Evolutionary conservation across 2,113 vertebrate species (phyloP).

Genomic region (Catharus fuscescens): DNA sequence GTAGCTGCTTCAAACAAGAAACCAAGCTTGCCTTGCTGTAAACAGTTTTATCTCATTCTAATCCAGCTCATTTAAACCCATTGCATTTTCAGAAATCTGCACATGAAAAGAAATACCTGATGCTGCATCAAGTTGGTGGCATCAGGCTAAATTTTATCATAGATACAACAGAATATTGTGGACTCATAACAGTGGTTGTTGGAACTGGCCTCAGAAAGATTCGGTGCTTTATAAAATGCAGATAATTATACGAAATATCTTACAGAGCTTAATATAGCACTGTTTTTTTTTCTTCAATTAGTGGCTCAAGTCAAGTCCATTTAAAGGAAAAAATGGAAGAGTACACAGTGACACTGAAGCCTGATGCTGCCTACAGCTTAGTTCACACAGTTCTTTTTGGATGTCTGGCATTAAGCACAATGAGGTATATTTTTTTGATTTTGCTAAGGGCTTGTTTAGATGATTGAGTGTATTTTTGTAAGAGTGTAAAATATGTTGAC

Average conservation of each 20-base stretch:
- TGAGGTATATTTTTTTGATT: constrained; percentile 83
- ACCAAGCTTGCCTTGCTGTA: not conserved
- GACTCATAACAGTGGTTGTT: not conserved
- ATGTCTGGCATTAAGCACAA: constrained; percentile 91
- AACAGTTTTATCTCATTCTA: not conserved
- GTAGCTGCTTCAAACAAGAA: not conserved
- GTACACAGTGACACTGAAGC: constrained; percentile 68
- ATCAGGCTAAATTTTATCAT: not conserved
- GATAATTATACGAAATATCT: not conserved
- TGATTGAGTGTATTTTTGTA: not conserved
- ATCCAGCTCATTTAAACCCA: not conserved
- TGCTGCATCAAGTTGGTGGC: not conserved
- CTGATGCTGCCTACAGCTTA: constrained; percentile 90
- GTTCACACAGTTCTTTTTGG: constrained; percentile 89
- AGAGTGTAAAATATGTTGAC: not conserved
- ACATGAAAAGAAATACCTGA: not conserved
- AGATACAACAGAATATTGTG: not conserved
- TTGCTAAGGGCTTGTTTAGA: not conserved
- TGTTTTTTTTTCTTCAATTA: constrained; percentile 8
- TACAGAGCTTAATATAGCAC: not conserved
- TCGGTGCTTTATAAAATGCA: not conserved
- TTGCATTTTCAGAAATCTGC: not conserved
- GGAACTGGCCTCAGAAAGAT: not conserved
- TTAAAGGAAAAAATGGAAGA: constrained; percentile 42
- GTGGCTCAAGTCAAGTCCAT: constrained; percentile 44